phyloP scores from a whole-genome alignment of 2,797 vertebrate species.

The Varecia variegata region DNA sequence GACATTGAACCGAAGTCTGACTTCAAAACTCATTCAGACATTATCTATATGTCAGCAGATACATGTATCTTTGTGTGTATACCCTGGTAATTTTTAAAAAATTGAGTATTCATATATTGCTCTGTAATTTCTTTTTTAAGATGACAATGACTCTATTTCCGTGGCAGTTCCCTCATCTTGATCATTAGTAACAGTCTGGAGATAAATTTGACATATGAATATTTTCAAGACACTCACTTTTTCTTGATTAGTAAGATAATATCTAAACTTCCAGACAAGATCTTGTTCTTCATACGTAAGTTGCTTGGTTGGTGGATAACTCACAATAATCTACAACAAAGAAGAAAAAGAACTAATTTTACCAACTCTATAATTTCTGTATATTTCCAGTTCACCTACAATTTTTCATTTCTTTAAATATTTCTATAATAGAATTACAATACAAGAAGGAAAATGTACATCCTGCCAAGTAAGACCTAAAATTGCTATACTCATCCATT shows the following conservation, averaged over 20 bases:
- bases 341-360: constrained; percentile 20
- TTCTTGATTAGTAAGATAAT: constrained; percentile 98
- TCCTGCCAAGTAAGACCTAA: background rate
- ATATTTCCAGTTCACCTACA: background rate
- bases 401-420: constrained; percentile 3
- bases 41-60: background rate
- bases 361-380: background rate
- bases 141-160: constrained; percentile 4
- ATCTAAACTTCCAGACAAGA: constrained; percentile 99
- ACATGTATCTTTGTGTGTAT: background rate
- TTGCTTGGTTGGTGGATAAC: constrained; percentile 97
- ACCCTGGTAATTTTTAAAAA: background rate
- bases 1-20: background rate
- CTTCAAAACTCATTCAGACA: background rate
- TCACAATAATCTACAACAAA: constrained; percentile 93
- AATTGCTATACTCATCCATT: background rate
- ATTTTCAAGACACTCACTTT: constrained; percentile 86
- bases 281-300: constrained; percentile 98
- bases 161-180: background rate
- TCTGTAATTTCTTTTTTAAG: background rate
- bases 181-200: background rate
- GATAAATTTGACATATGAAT: background rate
- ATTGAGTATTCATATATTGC: background rate
- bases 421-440: background rate
- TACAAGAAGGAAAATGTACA: background rate